Evolutionary conservation across 2,888 invertebrate species (phyloP), one percentile per base, ranked within the genome.

Genomic region (Cerastis rubricosa): DNA sequence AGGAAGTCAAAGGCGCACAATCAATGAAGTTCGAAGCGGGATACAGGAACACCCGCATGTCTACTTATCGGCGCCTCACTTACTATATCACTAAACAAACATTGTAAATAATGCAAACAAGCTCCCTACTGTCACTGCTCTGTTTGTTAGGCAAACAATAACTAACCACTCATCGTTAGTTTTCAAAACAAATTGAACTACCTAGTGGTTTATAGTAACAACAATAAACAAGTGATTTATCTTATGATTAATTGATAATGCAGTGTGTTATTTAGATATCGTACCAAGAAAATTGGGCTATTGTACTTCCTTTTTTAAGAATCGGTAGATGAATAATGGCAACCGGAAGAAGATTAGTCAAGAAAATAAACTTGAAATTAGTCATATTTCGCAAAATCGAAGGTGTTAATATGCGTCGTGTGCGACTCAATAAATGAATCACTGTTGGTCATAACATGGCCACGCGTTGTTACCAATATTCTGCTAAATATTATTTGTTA

Each of bases 51-150:
- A 74, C 81, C 89, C 81, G 84, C 81, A 87, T 84, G 68, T 1
- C 71, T 59, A 79, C 71, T 87, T 88, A 88, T 83, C 82, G 82
- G 25, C 35, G 78, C 74, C 51, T 73, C 61, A 51, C 67, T 74
- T 65, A 66, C 59, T 78, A 80, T 82, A 83, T 84, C 87, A 79
- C 75, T 80, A 83, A 88, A 85, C 71, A 82, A 82, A 88, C 77
- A 84, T 84, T 75, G 71, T 61, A 81, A 80, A 88, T 76, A 81
- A 80, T 76, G 66, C 81, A 79, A 85, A 88, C 84, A 85, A 83
- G 76, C 69, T 81, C 61, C 67, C 47, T 73, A 71, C 75, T 68
- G 77, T 81, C 67, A 87, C 71, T 73, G 49, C n/a, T 69, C 67
- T 68, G 76, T 81, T 74, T 80, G 67, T 70, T 72, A 74, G 78